Evolutionary conservation across 30 jellyfish, hydroid and myxozoan species (phyloP), one percentile per base, ranked within the genome.

Genomic region (Phacellophora camtschatica): DNA sequence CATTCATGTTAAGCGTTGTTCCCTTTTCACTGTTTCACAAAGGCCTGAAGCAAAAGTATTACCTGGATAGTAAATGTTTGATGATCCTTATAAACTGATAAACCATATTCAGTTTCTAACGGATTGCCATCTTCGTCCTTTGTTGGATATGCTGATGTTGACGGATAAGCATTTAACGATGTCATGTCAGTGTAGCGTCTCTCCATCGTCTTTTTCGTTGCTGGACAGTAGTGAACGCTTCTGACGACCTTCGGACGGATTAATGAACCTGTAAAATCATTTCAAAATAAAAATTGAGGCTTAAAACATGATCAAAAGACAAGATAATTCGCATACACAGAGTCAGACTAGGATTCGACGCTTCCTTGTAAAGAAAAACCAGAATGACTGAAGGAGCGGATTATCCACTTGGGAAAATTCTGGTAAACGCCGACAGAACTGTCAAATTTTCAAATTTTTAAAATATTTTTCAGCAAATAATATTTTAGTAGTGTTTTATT

Each of bases 1-100:
- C n/a, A n/a, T n/a, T n/a, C n/a, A n/a, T n/a, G n/a, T n/a, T n/a
- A n/a, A n/a, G n/a, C n/a, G n/a, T n/a, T n/a, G n/a, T n/a, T n/a
- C n/a, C n/a, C n/a, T n/a, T n/a, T n/a, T n/a, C n/a, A n/a, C n/a
- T n/a, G n/a, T n/a, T n/a, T n/a, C n/a, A n/a, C n/a, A n/a, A n/a
- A n/a, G n/a, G n/a, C n/a, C n/a, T n/a, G n/a, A n/a, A n/a, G n/a
- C n/a, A n/a, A 24, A 23, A 9, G 19, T 12, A 74, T 1, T 33
- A 94, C 99, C 88, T 95, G 99, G 5, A 95, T 88, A 27, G 99
- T 95, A 43, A 83, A 83, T 20, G 97, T 88, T 68, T 95, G 99
- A 29, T 95, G 97, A 78, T 95, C 99, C 61, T 95, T 95, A 70
- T 87, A 95, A 22, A 82, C 87, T 0, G 97, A 95, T 3, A 88